phyloP scores from a whole-genome alignment of 2,797 vertebrate species.

The Eutrigla gurnardus region DNA sequence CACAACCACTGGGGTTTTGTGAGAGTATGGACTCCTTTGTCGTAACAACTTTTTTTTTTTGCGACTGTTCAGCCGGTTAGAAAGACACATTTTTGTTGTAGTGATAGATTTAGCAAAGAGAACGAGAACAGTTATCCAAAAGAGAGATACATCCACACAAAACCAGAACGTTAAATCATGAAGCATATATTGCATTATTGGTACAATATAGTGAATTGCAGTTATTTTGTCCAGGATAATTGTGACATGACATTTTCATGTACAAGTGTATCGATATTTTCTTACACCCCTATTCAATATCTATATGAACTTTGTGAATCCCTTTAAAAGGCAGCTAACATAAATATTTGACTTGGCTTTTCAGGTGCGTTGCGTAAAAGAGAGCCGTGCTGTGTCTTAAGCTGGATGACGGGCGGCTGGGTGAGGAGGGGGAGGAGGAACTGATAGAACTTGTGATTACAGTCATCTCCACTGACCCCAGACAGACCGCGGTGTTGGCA shows the following conservation, averaged over 20 bases:
- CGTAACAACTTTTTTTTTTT: no score
- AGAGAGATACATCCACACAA: no score
- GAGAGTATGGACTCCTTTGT: no score
- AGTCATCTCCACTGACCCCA: conserved; percentile 81
- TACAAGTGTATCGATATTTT: background rate
- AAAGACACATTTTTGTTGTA: no score
- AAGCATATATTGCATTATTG: no score
- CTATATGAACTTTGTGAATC: conserved; percentile 63
- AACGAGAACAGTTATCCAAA: no score
- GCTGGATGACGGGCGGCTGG: conserved; percentile 63
- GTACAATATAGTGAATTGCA: no score
- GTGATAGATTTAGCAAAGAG: no score
- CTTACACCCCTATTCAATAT: conserved; percentile 18
- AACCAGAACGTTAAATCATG: no score
- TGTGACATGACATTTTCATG: background rate
- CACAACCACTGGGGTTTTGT: no score
- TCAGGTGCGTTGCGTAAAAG: conserved; percentile 65
- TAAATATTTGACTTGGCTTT: conserved; percentile 66
- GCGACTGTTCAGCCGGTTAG: no score
- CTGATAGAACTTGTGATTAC: conserved; percentile 81
- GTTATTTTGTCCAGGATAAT: no score
- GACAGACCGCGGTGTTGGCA: conserved; percentile 81
- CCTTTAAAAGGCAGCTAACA: conserved; percentile 48
- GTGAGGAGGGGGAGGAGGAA: conserved; percentile 53
- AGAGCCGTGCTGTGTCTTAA: conserved; percentile 52